Evolutionary conservation across 2,888 invertebrate genomes (phyloP).

Genomic region (Muscina levida): DNA sequence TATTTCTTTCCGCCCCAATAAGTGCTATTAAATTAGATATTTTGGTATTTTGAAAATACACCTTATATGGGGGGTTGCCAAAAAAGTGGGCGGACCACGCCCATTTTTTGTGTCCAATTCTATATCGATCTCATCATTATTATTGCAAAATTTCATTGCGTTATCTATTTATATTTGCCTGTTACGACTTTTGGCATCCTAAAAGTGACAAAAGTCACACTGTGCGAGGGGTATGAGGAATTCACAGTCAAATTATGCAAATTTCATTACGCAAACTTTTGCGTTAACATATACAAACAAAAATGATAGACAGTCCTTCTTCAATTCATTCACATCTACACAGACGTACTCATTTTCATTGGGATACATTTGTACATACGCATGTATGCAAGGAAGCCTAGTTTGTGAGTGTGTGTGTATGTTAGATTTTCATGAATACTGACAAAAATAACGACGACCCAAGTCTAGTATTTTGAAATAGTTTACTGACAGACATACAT

Average conservation of each 20-base stretch:
- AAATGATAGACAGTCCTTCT: conserved; percentile 55
- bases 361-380: neutral
- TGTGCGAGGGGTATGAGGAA: conserved; percentile 57
- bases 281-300: conserved; percentile 68
- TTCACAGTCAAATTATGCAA: conserved; percentile 78
- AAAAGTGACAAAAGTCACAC: too few species aligned
- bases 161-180: too few species aligned
- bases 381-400: conserved; percentile 13
- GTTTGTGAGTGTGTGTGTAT: conserved; percentile 9
- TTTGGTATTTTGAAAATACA: neutral
- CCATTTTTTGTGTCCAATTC: too few species aligned
- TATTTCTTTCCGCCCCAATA: too few species aligned
- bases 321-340: conserved; percentile 1
- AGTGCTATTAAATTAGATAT: too few species aligned
- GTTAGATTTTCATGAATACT: conserved; percentile 5
- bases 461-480: conserved; percentile 39
- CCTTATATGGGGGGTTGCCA: neutral
- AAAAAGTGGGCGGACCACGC: too few species aligned
- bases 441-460: conserved; percentile 49
- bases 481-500: conserved; percentile 39
- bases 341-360: neutral
- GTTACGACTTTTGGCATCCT: too few species aligned
- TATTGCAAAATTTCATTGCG: too few species aligned
- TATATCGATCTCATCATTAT: too few species aligned
- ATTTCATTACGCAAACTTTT: conserved; percentile 79